Conservation (phyloP, 2,888 invertebrate species). For the Troides oblongomaculatus region DNA sequence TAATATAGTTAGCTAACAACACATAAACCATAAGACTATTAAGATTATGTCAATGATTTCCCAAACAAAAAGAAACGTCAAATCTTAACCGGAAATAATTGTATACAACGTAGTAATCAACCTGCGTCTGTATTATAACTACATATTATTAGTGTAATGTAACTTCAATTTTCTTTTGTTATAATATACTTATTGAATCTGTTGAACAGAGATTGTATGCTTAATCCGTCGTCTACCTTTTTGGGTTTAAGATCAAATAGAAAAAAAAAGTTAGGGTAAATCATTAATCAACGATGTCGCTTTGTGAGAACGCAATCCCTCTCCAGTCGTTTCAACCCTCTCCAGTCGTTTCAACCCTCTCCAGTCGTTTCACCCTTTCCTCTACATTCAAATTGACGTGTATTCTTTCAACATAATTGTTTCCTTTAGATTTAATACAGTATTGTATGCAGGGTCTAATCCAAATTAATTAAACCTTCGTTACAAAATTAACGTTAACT, state of each 20-base stretch:
- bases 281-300: background rate
- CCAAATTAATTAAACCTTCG: too few species aligned
- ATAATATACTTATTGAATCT: too few species aligned
- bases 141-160: too few species aligned
- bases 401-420: background rate
- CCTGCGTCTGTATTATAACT: too few species aligned
- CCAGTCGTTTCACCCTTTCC: background rate
- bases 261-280: background rate
- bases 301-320: background rate
- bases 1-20: too few species aligned
- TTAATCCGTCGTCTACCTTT: background rate
- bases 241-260: background rate
- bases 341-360: background rate
- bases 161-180: too few species aligned
- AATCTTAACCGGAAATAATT: too few species aligned
- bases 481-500: too few species aligned
- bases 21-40: too few species aligned
- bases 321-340: background rate
- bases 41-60: too few species aligned
- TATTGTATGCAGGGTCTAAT: background rate
- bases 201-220: background rate
- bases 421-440: background rate
- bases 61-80: too few species aligned
- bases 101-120: too few species aligned
- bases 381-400: background rate